Evolutionary conservation across 2,113 vertebrate species (phyloP).

Genomic region (Eonycteris spelaea): DNA sequence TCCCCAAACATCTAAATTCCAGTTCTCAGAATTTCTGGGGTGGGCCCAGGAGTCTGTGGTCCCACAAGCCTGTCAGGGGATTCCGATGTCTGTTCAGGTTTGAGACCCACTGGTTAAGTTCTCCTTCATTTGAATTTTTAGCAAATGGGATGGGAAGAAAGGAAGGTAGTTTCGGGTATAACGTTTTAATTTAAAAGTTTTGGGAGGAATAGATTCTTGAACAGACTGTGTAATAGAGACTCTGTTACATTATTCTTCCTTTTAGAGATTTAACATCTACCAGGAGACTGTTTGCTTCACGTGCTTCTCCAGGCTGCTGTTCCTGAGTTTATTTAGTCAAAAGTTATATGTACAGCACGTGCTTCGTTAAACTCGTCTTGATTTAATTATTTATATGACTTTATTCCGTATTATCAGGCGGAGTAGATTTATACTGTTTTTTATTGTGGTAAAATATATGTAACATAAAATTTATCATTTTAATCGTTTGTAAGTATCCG

Average conservation of each 20-base stretch:
- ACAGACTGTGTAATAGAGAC: neutral
- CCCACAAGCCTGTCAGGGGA: accelerated
- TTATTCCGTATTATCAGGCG: neutral
- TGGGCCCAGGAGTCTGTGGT: neutral
- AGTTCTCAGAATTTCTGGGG: neutral
- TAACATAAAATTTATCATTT: neutral
- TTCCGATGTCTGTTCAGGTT: neutral
- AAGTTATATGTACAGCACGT: neutral
- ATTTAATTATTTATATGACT: neutral
- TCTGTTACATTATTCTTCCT: neutral
- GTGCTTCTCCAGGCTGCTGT: neutral
- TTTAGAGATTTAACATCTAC: neutral
- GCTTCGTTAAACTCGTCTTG: neutral
- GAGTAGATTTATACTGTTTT: neutral
- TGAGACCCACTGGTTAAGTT: neutral
- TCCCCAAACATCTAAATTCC: neutral
- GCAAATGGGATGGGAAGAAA: neutral
- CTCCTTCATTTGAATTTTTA: neutral
- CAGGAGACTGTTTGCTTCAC: neutral
- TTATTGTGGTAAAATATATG: neutral
- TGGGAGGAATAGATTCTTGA: neutral
- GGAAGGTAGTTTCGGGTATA: neutral
- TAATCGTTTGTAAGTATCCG: neutral
- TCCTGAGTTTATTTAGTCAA: neutral
- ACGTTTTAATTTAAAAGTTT: neutral